A percentile compares a stretch with the other conserved stretches of the same genome.
Evolutionary conservation across 2,888 invertebrate genomes (phyloP).

Genomic region (Pammene aurita): DNA sequence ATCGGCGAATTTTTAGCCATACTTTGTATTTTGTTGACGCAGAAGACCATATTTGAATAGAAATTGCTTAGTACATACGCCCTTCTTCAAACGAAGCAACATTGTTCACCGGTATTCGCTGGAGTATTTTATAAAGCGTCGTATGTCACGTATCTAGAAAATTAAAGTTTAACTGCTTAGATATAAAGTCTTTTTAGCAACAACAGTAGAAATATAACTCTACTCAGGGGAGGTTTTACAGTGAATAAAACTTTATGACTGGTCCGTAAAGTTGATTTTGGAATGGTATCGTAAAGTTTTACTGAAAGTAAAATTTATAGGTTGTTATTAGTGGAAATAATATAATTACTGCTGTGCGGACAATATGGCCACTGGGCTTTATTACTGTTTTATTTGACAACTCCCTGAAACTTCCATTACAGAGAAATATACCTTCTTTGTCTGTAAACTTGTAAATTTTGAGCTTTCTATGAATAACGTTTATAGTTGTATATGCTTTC

Average conservation of each 20-base stretch:
- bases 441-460: background rate
- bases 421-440: background rate
- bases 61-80: background rate
- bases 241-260: slow-evolving; percentile 31
- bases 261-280: slow-evolving; percentile 33
- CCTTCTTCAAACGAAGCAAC: background rate
- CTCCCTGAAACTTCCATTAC: background rate
- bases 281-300: slow-evolving; percentile 31
- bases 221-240: slow-evolving; percentile 1
- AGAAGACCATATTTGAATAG: background rate
- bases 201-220: background rate
- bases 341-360: slow-evolving; percentile 22
- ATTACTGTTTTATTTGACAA: slow-evolving; percentile 12
- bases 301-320: slow-evolving; percentile 29
- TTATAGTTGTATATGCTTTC: too few relatives aligned
- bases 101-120: background rate
- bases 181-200: background rate
- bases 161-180: background rate
- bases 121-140: background rate
- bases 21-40: background rate
- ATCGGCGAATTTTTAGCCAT: slow-evolving; percentile 8
- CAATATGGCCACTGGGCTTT: slow-evolving; percentile 31
- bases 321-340: slow-evolving; percentile 26
- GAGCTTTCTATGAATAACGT: too few relatives aligned
- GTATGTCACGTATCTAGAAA: background rate